phyloP scores from a whole-genome alignment of 2,797 vertebrate species.

The Notoglanidium macrostoma region DNA sequence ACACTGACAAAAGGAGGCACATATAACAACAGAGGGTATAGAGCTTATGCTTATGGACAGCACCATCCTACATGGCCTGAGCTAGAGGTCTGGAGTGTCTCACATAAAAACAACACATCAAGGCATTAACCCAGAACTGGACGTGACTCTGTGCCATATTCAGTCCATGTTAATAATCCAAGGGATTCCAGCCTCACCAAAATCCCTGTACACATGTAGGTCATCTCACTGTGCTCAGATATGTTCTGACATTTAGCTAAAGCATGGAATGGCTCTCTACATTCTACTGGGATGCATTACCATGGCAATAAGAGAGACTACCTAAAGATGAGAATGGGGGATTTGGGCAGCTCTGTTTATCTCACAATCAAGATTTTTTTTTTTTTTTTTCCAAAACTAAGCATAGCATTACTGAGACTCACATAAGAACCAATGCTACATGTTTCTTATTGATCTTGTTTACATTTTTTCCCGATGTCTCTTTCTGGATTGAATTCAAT shows the following conservation, averaged over 20 bases:
- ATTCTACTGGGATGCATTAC: constrained; percentile 29
- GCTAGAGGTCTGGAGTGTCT: not conserved
- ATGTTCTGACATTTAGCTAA: constrained; percentile 52
- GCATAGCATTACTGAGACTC: not conserved
- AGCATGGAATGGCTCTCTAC: constrained; percentile 32
- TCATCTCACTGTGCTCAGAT: constrained; percentile 16
- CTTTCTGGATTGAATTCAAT: not conserved
- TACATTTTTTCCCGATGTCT: not conserved
- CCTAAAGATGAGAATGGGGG: constrained; percentile 18
- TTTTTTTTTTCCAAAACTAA: not conserved
- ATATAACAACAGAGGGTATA: not conserved
- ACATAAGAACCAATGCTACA: not conserved
- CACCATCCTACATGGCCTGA: not conserved
- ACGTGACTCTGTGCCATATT: constrained; percentile 13
- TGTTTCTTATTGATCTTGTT: constrained; percentile 17
- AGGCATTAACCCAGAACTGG: not conserved
- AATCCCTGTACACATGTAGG: constrained; percentile 40
- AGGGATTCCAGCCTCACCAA: constrained; percentile 24
- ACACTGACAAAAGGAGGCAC: not conserved
- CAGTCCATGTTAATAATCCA: constrained; percentile 36
- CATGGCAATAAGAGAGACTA: constrained; percentile 30
- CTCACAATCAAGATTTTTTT: not conserved
- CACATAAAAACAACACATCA: constrained; percentile 10
- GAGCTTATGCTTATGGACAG: not conserved
- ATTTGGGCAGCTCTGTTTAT: constrained; percentile 28